Evolutionary conservation across 2,888 invertebrate genomes (phyloP), one percentile per base, ranked within the genome.

Genomic region (Cheilosia soror): DNA sequence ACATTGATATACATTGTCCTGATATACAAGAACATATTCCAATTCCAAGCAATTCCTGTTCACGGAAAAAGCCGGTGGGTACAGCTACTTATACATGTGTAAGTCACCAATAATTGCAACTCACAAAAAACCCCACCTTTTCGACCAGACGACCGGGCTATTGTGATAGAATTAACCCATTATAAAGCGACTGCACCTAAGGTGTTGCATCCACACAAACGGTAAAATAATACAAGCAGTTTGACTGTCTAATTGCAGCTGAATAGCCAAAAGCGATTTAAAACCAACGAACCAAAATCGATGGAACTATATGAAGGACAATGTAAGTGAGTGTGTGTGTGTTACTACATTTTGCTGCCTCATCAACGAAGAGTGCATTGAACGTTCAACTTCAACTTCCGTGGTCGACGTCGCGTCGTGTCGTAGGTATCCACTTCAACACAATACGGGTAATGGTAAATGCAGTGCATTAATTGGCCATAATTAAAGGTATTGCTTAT

Each of bases 401-500:
- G 20, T 20, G 20, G 20, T 20, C 20, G 20, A 20, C 1, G 20
- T 20, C 20, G 20, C 7, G 5, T n/a, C 7, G 6, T 13, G 51
- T 9, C 0, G 9, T 63, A 7, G 13, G 33, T 63, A n/a, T 49
- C 25, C 63, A 47, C n/a, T 33, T n/a, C n/a, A 58, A 47, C 37
- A 72, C 60, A 68, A 71, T 53, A 79, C 65, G 65, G 58, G 72
- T 73, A 66, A 79, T 4, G 27, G 27, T 27, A 29, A 37, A 37
- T 37, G 37, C 11, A 37, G 33, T 80, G 42, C 65, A 80, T 80
- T 69, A 80, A 80, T 80, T 80, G 79, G 79, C 66, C 73, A 73
- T 80, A 73, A 80, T 72, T 66, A 80, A 83, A 62, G 62, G 55
- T 72, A 83, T 72, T 72, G 82, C 82, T 78, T 66, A 68, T 62